Evolutionary conservation across 2,797 vertebrate species (phyloP), one percentile per base, ranked within the genome.

Genomic region (Protosalanx chinensis): DNA sequence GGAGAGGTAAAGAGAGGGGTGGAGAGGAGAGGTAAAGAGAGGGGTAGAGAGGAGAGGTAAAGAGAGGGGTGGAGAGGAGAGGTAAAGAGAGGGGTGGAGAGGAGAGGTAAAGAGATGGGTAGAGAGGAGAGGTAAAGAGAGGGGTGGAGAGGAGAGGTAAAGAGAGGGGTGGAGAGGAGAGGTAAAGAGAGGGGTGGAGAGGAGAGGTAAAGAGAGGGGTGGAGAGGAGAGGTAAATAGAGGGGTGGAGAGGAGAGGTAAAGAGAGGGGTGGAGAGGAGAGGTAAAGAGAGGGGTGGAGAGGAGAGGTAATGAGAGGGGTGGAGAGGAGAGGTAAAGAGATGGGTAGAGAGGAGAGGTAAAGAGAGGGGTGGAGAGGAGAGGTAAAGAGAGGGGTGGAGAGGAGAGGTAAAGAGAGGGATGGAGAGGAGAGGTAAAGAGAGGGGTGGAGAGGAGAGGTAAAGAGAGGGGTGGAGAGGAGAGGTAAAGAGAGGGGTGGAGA

Each of bases 1-100:
- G n/a, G n/a, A 79, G 80, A 33, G 67, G 62, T 76, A 80, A 70
- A 37, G 79, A 51, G 69, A 73, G 65, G 74, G 71, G 71, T 76
- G 70, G 72, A 74, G 74, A 74, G 70, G 20, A 16, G 70, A 84
- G 75, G 80, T 74, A 32, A 49, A 7, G 46, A 10, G 46, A 49
- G 46, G 13, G 13, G 46, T 3, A 7, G 7, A 7, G 46, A 49
- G 46, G 76, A 77, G 80, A 77, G 46, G 64, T n/a, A 16, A 23
- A 7, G 76, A 81, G 53, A 57, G 63, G 65, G 59, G 33, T 58
- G 37, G 46, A 49, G 46, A 15, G 13, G 46, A 10, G 10, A 3
- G 7, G 46, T 3, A 7, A 49, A 10, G 46, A 49, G 46, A 49
- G 46, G 46, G 13, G 29, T 73, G 68, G 57, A 23, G n/a, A 59